Base-by-base conservation (phyloP, 2,113 vertebrate species). In the Thryonomys swinderianus region DNA sequence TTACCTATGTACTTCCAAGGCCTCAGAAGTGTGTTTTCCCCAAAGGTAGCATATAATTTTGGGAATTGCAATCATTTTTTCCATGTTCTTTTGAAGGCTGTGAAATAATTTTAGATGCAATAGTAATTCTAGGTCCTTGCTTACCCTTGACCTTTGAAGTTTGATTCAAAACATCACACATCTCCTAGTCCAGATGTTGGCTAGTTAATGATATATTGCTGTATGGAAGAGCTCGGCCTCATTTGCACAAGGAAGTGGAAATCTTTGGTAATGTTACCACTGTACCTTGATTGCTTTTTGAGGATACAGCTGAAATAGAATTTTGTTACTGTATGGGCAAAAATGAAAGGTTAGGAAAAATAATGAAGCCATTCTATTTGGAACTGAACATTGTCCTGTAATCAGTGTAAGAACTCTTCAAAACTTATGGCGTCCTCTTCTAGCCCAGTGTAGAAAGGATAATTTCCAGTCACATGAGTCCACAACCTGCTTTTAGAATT, bases 41-140 rank as follows among this genome's bases (percentile, higher is more conserved):
- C 71, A 92, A 95, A 95, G 86, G 89, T 82, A 95, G 74, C 79
- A 66, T 96, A 80, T 97, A 96, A 97, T 97, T 97, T 96, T 86
- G 91, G 94, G 91, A 95, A 96, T 94, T 84, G 67, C 69, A 95
- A 92, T 97, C 55, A 95, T 86, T 94, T 96, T 96, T 93, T 94
- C 96, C 95, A 67, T 94, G 83, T 97, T 95, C 93, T 97, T 97
- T 95, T 90, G 97, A 97, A 94, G 83, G 69, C 94, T 95, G 80
- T 96, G 91, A 97, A 95, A 96, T 96, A 97, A 97, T 95, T 97
- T 97, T 97, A 96, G 95, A 93, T 96, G 96, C 93, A 93, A 66
- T 96, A 91, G 91, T 93, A 97, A 97, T 96, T 97, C 95, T 95
- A 96, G 91, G 91, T 89, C 94, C 82, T 90, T 73, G 88, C 78